Conservation (phyloP, 1,140 invertebrate species). For the Hylaeus volcanicus region DNA sequence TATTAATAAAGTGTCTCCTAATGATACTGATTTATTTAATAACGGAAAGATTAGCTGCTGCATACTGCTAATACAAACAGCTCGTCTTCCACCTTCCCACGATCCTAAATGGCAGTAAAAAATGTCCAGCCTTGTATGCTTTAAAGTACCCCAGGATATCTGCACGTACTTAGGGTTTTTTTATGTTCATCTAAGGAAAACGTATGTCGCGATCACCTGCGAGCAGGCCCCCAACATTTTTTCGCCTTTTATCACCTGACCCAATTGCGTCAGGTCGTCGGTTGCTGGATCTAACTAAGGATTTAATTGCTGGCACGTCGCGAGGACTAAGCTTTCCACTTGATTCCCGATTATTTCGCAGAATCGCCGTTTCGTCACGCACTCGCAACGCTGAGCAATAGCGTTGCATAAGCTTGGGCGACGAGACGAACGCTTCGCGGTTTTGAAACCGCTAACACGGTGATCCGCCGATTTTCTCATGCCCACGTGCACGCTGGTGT, state of each 20-base stretch:
- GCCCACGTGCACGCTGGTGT: slow-evolving; percentile 15
- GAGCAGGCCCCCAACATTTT: neutral
- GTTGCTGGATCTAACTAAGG: neutral
- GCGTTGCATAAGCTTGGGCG: slow-evolving; percentile 64
- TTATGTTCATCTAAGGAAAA: neutral
- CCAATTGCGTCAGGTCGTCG: slow-evolving; percentile 15
- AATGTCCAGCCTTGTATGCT: too few relatives aligned
- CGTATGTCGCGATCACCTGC: neutral
- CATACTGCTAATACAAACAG: too few relatives aligned
- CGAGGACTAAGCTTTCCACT: slow-evolving; percentile 18
- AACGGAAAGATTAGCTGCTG: too few relatives aligned
- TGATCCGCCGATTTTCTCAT: slow-evolving; percentile 57
- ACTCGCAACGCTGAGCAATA: slow-evolving; percentile 27
- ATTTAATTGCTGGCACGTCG: slow-evolving; percentile 26
- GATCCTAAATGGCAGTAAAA: too few relatives aligned
- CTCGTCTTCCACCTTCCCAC: too few relatives aligned
- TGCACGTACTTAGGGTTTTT: neutral
- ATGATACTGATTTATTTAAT: too few relatives aligned
- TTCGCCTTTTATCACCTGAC: slow-evolving; percentile 1
- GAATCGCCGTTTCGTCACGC: slow-evolving; percentile 62
- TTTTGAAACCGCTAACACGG: slow-evolving; percentile 60
- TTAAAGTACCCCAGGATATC: too few relatives aligned
- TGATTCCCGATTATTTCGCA: slow-evolving; percentile 52
- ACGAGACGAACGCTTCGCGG: slow-evolving; percentile 66
- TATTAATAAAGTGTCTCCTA: too few relatives aligned